Conservation (phyloP, 2,888 invertebrate species). For the Agrilus mali region DNA sequence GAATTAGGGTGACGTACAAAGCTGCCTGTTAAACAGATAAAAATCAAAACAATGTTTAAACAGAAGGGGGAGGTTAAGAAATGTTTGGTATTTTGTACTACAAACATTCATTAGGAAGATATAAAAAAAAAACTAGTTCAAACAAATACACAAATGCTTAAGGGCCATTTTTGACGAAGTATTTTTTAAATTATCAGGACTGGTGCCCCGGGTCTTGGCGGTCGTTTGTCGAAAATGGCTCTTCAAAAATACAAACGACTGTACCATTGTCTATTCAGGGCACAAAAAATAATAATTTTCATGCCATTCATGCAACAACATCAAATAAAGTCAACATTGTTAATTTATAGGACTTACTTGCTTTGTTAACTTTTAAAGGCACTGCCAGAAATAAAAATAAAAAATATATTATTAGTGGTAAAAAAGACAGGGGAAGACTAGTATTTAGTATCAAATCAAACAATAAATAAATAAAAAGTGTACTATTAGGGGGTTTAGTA, state of each 20-base stretch:
- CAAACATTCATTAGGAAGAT: background rate
- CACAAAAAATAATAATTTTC: too few species aligned
- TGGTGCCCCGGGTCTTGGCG: too few species aligned
- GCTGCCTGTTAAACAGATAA: slow-evolving; percentile 35
- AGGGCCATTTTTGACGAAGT: too few species aligned
- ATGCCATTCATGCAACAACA: too few species aligned
- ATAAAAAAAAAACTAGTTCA: slow-evolving; percentile 2
- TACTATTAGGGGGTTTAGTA: slow-evolving; percentile 4
- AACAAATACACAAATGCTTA: background rate
- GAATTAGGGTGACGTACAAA: slow-evolving; percentile 75
- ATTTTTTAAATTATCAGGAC: too few species aligned
- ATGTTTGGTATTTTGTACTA: background rate
- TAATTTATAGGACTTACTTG: slow-evolving; percentile 28
- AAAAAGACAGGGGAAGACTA: background rate
- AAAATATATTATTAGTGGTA: slow-evolving; percentile 14
- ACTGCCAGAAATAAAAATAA: slow-evolving; percentile 32
- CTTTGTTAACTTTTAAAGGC: slow-evolving; percentile 45
- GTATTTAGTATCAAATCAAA: slow-evolving; percentile 7
- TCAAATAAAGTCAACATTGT: too few species aligned
- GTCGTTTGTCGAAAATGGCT: too few species aligned
- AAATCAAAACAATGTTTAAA: background rate
- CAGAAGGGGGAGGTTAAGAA: background rate
- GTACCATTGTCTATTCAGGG: too few species aligned
- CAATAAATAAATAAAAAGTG: slow-evolving; percentile 10
- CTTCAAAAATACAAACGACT: too few species aligned